Evolutionary conservation across 2,797 vertebrate species (phyloP), one percentile per base, ranked within the genome.

Genomic region (Tarsius wallacei): DNA sequence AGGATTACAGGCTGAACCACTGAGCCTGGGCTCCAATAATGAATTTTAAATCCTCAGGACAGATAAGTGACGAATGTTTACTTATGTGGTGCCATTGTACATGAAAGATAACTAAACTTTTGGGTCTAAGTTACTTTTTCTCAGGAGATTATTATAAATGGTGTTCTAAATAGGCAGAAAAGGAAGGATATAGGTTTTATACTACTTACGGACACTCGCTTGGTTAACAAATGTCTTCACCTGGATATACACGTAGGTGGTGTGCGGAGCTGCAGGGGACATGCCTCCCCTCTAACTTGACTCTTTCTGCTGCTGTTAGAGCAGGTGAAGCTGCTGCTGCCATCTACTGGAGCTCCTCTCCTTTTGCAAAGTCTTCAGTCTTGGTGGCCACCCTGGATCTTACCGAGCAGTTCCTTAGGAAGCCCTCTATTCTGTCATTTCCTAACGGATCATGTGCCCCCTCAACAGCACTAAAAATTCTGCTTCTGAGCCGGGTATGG

Each of bases 21-120:
- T n/a, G n/a, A n/a, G n/a, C n/a, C n/a, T n/a, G n/a, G n/a, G n/a
- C n/a, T n/a, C n/a, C 42, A 42, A 42, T 42, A 42, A 94, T 82
- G 66, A 92, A 87, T 97, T 81, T 96, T 97, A 94, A 97, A 66
- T 95, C 74, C 76, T 93, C 55, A 87, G 70, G 90, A 91, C 61
- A 96, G 66, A 93, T 87, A 77, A 71, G 3, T 83, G 61, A 80
- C 96, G 73, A 86, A 85, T 94, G 47, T 94, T 94, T 97, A 91
- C 78, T 97, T 96, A 87, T 95, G 49, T 81, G 26, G 53, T 96
- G 83, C 87, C 94, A 94, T 73, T 47, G 81, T 93, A 95, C 57
- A 36, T 77, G 90, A 88, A 97, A 95, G 61, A 87, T 92, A 87
- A 88, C 76, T 96, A 78, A 96, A 93, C 61, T 95, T 89, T 87